Conservation (phyloP, 2,888 invertebrate species). For the Allolobophora icterica region DNA sequence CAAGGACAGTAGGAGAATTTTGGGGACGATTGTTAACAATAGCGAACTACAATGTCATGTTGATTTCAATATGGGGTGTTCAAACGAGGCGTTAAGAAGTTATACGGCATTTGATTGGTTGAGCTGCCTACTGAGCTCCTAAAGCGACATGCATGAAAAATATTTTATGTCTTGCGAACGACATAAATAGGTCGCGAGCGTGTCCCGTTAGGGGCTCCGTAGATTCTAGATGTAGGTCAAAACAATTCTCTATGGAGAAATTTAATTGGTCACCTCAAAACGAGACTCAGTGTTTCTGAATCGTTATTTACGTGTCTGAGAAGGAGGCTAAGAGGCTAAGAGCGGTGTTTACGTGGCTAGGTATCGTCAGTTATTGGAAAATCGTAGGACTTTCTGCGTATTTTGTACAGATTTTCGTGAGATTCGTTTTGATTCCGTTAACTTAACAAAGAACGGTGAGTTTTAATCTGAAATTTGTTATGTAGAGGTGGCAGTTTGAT, state of each 20-base stretch:
- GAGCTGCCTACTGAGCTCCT: too few relatives aligned
- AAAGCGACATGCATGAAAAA: too few relatives aligned
- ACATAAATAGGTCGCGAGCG: too few relatives aligned
- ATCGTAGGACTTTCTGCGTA: not conserved
- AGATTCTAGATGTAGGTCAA: not conserved
- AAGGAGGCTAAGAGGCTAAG: not conserved
- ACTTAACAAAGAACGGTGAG: not conserved
- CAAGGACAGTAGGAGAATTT: not conserved
- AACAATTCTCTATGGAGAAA: too few relatives aligned
- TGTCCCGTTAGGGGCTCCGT: too few relatives aligned
- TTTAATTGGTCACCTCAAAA: not conserved
- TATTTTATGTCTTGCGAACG: too few relatives aligned
- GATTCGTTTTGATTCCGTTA: not conserved
- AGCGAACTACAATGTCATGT: not conserved
- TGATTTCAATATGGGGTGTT: not conserved
- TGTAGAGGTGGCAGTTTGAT: not conserved
- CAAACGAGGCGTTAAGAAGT: not conserved
- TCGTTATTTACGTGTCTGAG: not conserved
- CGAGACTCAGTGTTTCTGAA: not conserved
- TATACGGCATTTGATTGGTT: constrained; percentile 2
- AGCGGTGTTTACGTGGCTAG: not conserved
- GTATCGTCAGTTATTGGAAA: too few relatives aligned
- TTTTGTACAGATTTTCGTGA: not conserved
- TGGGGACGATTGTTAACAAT: not conserved
- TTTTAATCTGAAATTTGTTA: not conserved